A percentile compares a stretch with the other conserved stretches of the same genome.
These are phyloP conservation scores for Sinohyriopsis cumingii DNA, from an alignment of 2,888 invertebrate species.

Conservation along the genomic window DNA sequence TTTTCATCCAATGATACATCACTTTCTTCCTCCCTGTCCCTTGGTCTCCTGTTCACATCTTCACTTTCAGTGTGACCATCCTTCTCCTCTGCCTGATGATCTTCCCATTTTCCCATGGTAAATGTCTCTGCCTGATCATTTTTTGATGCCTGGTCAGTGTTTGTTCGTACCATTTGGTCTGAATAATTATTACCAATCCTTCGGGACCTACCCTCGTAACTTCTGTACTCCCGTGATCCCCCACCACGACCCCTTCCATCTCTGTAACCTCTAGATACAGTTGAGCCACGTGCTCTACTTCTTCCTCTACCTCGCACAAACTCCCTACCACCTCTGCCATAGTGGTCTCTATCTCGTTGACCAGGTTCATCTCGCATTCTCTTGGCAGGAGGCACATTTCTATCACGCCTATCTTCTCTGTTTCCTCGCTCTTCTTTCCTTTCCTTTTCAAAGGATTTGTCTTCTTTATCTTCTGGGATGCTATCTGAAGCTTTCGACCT, in stretches of 20 bases:
- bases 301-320: constrained; percentile 58
- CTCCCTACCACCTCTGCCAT: constrained; percentile 48
- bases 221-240: constrained; percentile 20
- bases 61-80: constrained; percentile 38
- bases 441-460: constrained; percentile 25
- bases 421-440: constrained; percentile 34
- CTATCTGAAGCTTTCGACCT: constrained; percentile 5
- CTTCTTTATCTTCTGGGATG: constrained; percentile 17
- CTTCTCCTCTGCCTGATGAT: constrained; percentile 19
- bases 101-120: constrained; percentile 34
- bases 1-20: constrained; percentile 65
- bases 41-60: constrained; percentile 41
- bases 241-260: constrained; percentile 30
- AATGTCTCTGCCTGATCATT: constrained; percentile 31
- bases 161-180: constrained; percentile 28
- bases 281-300: constrained; percentile 55
- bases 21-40: constrained; percentile 57
- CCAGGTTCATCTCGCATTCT: constrained; percentile 58
- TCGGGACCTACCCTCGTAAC: constrained; percentile 24
- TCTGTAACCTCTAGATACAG: constrained; percentile 37
- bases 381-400: constrained; percentile 57
- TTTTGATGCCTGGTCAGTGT: constrained; percentile 16
- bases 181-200: constrained; percentile 20
- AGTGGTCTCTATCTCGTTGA: constrained; percentile 27
- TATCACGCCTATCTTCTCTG: constrained; percentile 40